Evolutionary conservation across 2,888 invertebrate species (phyloP).

Genomic region (Phania funesta): DNA sequence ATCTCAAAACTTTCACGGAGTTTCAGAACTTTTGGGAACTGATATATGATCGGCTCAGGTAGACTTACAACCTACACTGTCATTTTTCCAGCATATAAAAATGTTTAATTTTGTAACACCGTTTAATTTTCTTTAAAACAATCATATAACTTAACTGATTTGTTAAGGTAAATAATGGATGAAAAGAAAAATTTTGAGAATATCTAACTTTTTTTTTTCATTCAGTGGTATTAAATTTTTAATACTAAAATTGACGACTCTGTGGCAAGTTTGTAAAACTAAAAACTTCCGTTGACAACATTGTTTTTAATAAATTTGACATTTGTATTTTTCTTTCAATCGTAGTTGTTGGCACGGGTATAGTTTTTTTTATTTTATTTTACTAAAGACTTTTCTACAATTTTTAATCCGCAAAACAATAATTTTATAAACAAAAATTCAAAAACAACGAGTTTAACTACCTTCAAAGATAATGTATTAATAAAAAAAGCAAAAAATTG

Average conservation of each 20-base stretch:
- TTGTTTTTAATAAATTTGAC: constrained; percentile 47
- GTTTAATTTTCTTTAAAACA: no score
- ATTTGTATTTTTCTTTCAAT: constrained; percentile 62
- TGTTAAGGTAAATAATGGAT: no score
- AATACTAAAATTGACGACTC: constrained; percentile 12
- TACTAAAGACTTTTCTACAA: constrained; percentile 31
- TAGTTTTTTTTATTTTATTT: constrained; percentile 41
- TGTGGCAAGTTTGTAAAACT: neutral
- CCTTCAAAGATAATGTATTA: constrained; percentile 50
- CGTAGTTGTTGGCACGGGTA: constrained; percentile 62
- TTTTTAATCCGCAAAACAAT: constrained; percentile 46
- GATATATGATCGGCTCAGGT: no score
- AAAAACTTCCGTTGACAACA: constrained; percentile 38
- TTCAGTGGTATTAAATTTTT: neutral
- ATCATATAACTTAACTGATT: no score
- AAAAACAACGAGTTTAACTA: constrained; percentile 45
- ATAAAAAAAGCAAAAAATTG: constrained; percentile 52
- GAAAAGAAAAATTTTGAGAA: no score
- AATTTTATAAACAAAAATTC: constrained; percentile 20
- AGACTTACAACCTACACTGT: no score
- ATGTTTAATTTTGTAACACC: no score
- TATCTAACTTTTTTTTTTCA: no score
- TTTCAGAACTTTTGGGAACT: no score
- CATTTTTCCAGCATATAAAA: no score
- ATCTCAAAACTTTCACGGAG: no score